Conservation (phyloP, 1,140 invertebrate genomes). For the Anastrepha obliqua region DNA sequence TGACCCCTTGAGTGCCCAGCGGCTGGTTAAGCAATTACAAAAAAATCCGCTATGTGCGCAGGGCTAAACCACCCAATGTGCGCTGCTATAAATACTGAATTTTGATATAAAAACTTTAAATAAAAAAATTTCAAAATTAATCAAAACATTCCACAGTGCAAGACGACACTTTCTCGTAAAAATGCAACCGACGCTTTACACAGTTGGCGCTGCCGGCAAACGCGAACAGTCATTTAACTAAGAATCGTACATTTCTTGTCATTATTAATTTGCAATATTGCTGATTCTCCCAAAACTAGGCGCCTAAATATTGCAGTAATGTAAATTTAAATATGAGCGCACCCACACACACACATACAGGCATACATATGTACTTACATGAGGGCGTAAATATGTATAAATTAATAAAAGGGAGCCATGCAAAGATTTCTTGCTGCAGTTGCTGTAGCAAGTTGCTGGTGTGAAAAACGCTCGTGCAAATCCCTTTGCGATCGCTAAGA, state of each 20-base stretch:
- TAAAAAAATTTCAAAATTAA: too few relatives aligned
- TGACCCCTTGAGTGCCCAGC: not conserved
- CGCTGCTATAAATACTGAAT: too few relatives aligned
- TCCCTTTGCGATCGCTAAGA: conserved; percentile 5
- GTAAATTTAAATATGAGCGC: not conserved
- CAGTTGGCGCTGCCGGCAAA: not conserved
- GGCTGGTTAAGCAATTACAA: not conserved
- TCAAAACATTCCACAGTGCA: not conserved
- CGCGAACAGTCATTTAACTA: not conserved
- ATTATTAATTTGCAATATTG: conserved; percentile 7
- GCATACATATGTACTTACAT: not conserved
- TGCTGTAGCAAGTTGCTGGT: not conserved
- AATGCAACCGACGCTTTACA: not conserved
- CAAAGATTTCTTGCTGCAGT: not conserved
- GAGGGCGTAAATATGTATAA: not conserved
- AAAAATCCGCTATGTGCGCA: too few relatives aligned
- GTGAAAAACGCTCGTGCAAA: not conserved
- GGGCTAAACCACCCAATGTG: too few relatives aligned
- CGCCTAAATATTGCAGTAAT: not conserved
- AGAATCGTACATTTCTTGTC: not conserved
- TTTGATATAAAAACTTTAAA: too few relatives aligned
- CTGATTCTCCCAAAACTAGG: not conserved
- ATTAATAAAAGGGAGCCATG: conserved; percentile 26
- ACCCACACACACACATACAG: not conserved
- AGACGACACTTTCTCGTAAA: not conserved